Evolutionary conservation across 2,113 vertebrate genomes (phyloP).

Genomic region (Ptyas mucosa): DNA sequence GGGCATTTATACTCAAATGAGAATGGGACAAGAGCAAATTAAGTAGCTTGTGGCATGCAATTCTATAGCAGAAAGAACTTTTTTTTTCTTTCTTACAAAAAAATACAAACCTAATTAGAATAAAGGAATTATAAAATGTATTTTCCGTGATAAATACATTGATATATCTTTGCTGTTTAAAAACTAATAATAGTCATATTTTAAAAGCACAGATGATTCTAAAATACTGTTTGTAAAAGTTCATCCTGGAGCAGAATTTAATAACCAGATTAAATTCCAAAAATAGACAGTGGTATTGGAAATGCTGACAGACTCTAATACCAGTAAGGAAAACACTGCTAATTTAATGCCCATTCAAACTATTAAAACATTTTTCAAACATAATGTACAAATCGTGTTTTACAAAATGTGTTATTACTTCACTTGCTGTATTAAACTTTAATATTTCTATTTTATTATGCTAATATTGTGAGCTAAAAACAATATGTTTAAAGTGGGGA

Average conservation of each 20-base stretch:
- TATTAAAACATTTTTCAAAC: constrained; percentile 52
- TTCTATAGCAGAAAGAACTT: not conserved
- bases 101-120: constrained; percentile 5
- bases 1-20: not conserved
- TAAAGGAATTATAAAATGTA: constrained; percentile 13
- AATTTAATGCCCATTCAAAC: constrained; percentile 49
- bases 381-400: constrained; percentile 52
- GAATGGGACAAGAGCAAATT: not conserved
- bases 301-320: constrained; percentile 38
- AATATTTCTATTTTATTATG: constrained; percentile 53
- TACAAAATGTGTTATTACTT: constrained; percentile 50
- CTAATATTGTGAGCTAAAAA: constrained; percentile 22
- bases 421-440: constrained; percentile 51
- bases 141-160: not conserved
- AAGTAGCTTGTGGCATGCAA: not conserved
- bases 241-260: constrained; percentile 44
- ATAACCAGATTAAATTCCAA: constrained; percentile 35
- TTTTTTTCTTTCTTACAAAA: not conserved
- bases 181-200: constrained; percentile 20
- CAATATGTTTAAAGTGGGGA: not conserved
- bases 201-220: constrained; percentile 29
- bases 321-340: constrained; percentile 57
- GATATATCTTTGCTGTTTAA: constrained; percentile 1
- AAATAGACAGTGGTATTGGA: constrained; percentile 63
- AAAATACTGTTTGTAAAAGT: constrained; percentile 32